Percentiles rank a stretch among this genome's conserved stretches.
These are phyloP conservation scores for Cabera pusaria DNA, from an alignment of 2,888 invertebrate species.

Conservation along the genomic window DNA sequence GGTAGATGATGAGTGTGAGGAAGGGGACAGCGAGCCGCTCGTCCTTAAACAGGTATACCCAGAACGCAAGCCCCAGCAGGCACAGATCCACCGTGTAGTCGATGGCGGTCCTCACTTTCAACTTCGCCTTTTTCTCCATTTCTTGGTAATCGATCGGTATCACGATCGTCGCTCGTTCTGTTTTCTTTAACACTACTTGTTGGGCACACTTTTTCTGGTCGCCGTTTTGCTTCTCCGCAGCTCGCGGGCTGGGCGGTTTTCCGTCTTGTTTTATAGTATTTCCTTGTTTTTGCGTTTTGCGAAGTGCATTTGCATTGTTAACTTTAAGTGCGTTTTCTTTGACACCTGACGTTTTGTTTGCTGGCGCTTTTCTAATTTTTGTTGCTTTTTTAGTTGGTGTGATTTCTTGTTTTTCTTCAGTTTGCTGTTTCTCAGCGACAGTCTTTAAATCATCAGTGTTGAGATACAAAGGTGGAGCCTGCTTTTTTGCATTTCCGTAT, in stretches of 20 bases:
- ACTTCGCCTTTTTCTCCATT: conserved; percentile 85
- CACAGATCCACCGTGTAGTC: conserved; percentile 90
- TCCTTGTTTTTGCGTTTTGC: conserved; percentile 34
- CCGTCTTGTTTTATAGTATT: conserved; percentile 26
- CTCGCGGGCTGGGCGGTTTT: conserved; percentile 18
- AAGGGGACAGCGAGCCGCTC: conserved; percentile 92
- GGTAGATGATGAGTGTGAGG: conserved; percentile 88
- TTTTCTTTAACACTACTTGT: conserved; percentile 62
- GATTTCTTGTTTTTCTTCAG: conserved; percentile 47
- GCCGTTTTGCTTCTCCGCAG: conserved; percentile 37
- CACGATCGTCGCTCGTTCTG: conserved; percentile 72
- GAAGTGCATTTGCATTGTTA: conserved; percentile 39
- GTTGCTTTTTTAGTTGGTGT: conserved; percentile 39
- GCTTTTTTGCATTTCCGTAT: conserved; percentile 82
- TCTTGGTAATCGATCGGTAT: conserved; percentile 80
- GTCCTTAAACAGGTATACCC: conserved; percentile 91
- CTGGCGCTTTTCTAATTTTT: conserved; percentile 41
- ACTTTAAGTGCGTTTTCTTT: conserved; percentile 36
- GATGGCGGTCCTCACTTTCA: conserved; percentile 86
- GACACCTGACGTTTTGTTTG: conserved; percentile 40
- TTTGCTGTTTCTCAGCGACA: conserved; percentile 79
- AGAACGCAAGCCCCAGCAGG: conserved; percentile 89
- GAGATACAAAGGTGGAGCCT: conserved; percentile 80
- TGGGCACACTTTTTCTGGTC: conserved; percentile 48
- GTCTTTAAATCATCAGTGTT: conserved; percentile 85